Evolutionary conservation across 1,140 invertebrate genomes (phyloP), one percentile per base, ranked within the genome.

Genomic region (Littorina saxatilis): DNA sequence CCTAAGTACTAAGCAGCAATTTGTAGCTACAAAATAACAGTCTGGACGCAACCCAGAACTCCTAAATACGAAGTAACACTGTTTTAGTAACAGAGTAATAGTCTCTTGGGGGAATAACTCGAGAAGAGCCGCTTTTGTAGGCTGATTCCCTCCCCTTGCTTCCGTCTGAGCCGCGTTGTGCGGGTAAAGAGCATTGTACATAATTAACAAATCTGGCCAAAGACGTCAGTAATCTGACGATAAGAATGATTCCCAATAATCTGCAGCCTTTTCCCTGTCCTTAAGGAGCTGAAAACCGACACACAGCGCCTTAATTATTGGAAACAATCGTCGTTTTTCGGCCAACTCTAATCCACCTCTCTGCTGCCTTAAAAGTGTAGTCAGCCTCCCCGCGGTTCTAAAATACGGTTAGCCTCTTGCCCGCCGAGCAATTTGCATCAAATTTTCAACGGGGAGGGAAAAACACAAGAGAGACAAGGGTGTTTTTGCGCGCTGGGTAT

Each of bases 341-440:
- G n/a, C 40, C 29, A 3, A 27, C 7, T 32, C 40, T 73, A 73
- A 73, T 73, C 70, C 70, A 7, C 27, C 40, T 27, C 43, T 68
- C 39, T 68, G 66, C 37, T 39, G 39, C 70, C 70, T n/a, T 47
- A 73, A 73, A 73, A 52, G 70, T 32, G 7, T 4, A n/a, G 40
- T 17, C 37, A 29, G 40, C 29, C 39, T 73, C 70, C 35, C n/a
- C 37, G 43, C 50, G 70, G n/a, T 29, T 50, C 39, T 73, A 50
- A 73, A 73, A 47, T 73, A 73, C 70, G 70, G 39, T 73, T 73
- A 73, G 70, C 70, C 70, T 29, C 70, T 73, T 73, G 70, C 43
- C 70, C 70, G 29, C 39, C 20, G 23, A 73, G 29, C 70, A 47
- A 27, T 73, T 39, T 23, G 23, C 70, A 47, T 73, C 70, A 50